Percentiles rank a stretch among this genome's conserved stretches.
phyloP scores from a whole-genome alignment of 2,797 vertebrate species.

The Cynodonichthys magdalenae region DNA sequence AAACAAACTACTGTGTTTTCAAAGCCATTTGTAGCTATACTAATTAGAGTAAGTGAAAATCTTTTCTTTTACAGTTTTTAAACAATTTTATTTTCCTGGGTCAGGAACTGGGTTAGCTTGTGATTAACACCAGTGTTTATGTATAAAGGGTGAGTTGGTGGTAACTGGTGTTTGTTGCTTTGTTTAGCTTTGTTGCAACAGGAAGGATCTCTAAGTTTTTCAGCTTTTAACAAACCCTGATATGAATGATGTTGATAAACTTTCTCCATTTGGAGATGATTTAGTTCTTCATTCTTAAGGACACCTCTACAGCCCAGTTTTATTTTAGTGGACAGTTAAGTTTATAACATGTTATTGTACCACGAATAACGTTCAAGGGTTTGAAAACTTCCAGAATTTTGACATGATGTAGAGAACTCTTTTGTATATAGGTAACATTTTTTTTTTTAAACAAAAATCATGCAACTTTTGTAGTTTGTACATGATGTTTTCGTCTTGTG shows the following conservation, averaged over 20 bases:
- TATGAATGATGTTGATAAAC: constrained; percentile 15
- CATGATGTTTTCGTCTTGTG: neutral
- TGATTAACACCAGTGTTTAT: neutral
- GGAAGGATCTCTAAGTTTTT: constrained; percentile 21
- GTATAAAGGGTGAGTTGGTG: neutral
- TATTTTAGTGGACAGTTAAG: neutral
- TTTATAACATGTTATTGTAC: neutral
- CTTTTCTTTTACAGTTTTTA: too few species aligned
- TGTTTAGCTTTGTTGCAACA: constrained; percentile 6
- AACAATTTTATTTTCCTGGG: too few species aligned
- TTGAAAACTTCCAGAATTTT: too few species aligned
- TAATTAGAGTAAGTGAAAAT: too few species aligned
- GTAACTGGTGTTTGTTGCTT: constrained; percentile 22
- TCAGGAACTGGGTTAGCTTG: too few species aligned
- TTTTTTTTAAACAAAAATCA: too few species aligned
- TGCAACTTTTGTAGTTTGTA: too few species aligned
- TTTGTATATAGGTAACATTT: too few species aligned
- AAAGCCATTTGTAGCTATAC: too few species aligned
- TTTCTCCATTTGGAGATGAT: neutral
- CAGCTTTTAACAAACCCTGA: constrained; percentile 12
- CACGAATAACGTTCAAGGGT: too few species aligned
- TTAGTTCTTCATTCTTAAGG: neutral
- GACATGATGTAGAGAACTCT: too few species aligned
- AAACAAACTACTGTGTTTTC: too few species aligned
- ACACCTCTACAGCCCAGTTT: neutral